Base-by-base conservation (phyloP, 2,113 vertebrate species). In the Herpailurus yagouaroundi region DNA sequence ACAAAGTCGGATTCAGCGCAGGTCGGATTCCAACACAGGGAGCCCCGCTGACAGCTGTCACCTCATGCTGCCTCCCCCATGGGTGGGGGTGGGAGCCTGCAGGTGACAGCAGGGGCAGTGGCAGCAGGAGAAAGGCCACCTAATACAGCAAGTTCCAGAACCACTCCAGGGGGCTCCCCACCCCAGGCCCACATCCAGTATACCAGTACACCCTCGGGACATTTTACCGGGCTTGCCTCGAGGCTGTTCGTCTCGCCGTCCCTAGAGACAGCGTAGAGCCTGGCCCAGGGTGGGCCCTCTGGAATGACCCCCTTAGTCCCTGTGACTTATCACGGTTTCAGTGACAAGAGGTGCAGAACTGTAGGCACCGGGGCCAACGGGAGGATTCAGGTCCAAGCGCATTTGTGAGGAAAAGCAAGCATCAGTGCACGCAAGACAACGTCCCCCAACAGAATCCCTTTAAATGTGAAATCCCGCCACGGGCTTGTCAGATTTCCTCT, bases 31-130 rank as follows among this genome's bases (percentile, higher is more conserved):
- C 2, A 13, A 68, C n/a, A 7, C 66, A 0, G 3, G 45, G 83
- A 36, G 50, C 50, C 68, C 36, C 10, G 2, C 4, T 31, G 10
- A 15, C 25, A 52, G 15, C 27, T 7, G 4, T 33, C 7, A 15
- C 21, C 12, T 38, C 31, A 3, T 33, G 8, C 48, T 52, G 48
- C 38, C 89, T 60, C 66, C 57, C 38, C 29, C 0, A 0, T 4
- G 38, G 11, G 0, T 11, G 12, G 48, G 48, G n/a, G 27, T 1
- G 5, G 8, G 1, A 14, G 31, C 19, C 4, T 14, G 74, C 4
- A 0, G 31, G 18, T 18, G 45, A 64, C 45, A 50, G 63, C 11
- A n/a, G 36, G 19, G 50, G 38, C 18, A 38, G 38, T 5, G 69
- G 50, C 68, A 36, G 41, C 69, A 13, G 8, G 50, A 48, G 21